Evolutionary conservation across 2,797 vertebrate species (phyloP), one percentile per base, ranked within the genome.

Genomic region (Pterois miles): DNA sequence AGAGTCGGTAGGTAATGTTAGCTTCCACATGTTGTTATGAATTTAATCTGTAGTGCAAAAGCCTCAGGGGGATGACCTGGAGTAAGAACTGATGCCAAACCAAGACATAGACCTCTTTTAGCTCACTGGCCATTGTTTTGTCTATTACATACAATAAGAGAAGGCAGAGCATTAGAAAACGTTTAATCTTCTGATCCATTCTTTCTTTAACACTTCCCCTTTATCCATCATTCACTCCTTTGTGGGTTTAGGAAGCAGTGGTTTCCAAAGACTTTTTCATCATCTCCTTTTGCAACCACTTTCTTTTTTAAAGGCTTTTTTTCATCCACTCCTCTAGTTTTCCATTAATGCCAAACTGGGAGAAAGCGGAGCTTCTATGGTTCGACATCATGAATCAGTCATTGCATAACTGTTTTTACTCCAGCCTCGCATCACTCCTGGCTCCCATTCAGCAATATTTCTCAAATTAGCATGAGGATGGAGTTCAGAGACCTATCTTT

Each of bases 121-220:
- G 73, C 82, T 65, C 57, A 53, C 12, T 80, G 71, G 31, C 36
- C 57, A 70, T 77, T 56, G 34, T 78, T 81, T 76, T 62, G 29
- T 74, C 64, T 40, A 5, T 70, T 56, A 79, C 58, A 73, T 76
- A 83, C 69, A 80, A 62, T 16, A 78, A 27, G 5, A 81, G 65
- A 88, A 88, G 82, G 82, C 76, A 75, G 67, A 83, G 38, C 66
- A 74, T 71, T 63, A 31, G 1, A 82, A 79, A 86, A 59, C 10
- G 14, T 43, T 65, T 36, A 27, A 5, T 33, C 46, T 33, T 78
- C 53, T 43, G 34, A n/a, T 63, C 31, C 14, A 65, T 70, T 81
- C 65, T 56, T 65, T 58, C 65, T 67, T 65, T 56, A 5, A 65
- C 14, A 12, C 29, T 18, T 62, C 4, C 25, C 27, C 25, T 33